Evolutionary conservation across 2,797 vertebrate genomes (phyloP).

Genomic region (Sternarchorhynchus goeldii): DNA sequence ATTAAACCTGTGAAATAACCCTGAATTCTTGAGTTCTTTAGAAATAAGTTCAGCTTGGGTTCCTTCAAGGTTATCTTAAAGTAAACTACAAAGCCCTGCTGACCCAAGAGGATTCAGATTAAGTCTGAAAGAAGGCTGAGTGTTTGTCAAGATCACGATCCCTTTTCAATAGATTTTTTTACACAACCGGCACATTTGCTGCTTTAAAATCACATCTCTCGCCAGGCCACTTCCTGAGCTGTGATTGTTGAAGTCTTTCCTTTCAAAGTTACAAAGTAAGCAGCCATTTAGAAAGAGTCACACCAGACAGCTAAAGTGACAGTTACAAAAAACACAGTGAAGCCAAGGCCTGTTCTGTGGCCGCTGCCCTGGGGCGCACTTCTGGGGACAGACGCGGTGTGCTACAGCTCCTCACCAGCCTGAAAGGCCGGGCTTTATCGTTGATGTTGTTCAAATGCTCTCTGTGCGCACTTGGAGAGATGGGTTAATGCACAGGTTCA

Average conservation of each 20-base stretch:
- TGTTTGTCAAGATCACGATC: not conserved
- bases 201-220: not conserved
- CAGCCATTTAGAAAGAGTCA: not conserved
- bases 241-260: not conserved
- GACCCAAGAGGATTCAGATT: not conserved
- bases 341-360: not conserved
- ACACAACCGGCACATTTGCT: not conserved
- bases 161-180: not conserved
- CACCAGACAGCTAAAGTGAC: not conserved
- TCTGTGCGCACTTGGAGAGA: conserved; percentile 16
- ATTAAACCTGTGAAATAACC: too few species aligned
- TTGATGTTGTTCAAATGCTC: conserved; percentile 10
- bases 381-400: not conserved
- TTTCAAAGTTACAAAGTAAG: not conserved
- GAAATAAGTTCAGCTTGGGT: too few species aligned
- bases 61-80: too few species aligned
- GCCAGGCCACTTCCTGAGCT: too few species aligned
- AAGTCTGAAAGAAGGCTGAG: not conserved
- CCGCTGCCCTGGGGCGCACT: not conserved
- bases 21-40: too few species aligned
- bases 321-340: not conserved
- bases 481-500: conserved; percentile 26
- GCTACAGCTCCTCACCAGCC: not conserved
- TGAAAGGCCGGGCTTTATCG: conserved; percentile 34
- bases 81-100: too few species aligned